These are phyloP conservation scores for Zaprionus bogoriensis DNA, from an alignment of 2,888 invertebrate genomes.

Conservation along the genomic window DNA sequence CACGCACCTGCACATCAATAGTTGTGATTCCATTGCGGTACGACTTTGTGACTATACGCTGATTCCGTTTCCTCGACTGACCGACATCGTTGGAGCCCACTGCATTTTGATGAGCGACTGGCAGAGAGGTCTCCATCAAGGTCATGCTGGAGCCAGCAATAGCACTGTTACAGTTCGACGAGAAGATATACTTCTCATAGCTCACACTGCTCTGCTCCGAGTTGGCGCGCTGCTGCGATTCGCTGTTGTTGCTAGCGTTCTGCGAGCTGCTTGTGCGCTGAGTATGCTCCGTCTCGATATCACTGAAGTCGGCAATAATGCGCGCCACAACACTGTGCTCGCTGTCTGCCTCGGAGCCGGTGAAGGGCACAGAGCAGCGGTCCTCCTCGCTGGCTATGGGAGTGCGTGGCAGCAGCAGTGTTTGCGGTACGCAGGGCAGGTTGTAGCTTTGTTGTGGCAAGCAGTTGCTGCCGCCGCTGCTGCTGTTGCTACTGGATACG, in stretches of 20 bases:
- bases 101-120: slow-evolving; percentile 35
- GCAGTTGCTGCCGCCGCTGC: slow-evolving; percentile 8
- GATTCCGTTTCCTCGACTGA: slow-evolving; percentile 76
- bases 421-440: slow-evolving; percentile 60
- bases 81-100: slow-evolving; percentile 46
- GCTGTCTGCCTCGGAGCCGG: slow-evolving; percentile 62
- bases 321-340: slow-evolving; percentile 86
- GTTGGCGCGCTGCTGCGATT: slow-evolving; percentile 29
- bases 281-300: slow-evolving; percentile 85
- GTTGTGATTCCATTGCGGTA: slow-evolving; percentile 81
- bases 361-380: slow-evolving; percentile 49
- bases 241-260: slow-evolving; percentile 62
- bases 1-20: slow-evolving; percentile 78
- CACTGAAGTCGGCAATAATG: slow-evolving; percentile 86
- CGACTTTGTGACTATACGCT: slow-evolving; percentile 82
- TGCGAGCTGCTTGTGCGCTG: slow-evolving; percentile 66
- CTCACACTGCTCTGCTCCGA: slow-evolving; percentile 21
- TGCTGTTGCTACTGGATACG: slow-evolving; percentile 31
- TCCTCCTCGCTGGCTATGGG: slow-evolving; percentile 53
- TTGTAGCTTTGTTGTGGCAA: slow-evolving; percentile 40
- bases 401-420: slow-evolving; percentile 43
- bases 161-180: slow-evolving; percentile 73
- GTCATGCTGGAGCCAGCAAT: slow-evolving; percentile 27
- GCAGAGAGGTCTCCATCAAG: slow-evolving; percentile 46
- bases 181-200: slow-evolving; percentile 84